Percentiles rank a stretch among this genome's conserved stretches.
These are phyloP conservation scores for Miichthys miiuy DNA, from an alignment of 2,797 vertebrate species.

Conservation along the genomic window DNA sequence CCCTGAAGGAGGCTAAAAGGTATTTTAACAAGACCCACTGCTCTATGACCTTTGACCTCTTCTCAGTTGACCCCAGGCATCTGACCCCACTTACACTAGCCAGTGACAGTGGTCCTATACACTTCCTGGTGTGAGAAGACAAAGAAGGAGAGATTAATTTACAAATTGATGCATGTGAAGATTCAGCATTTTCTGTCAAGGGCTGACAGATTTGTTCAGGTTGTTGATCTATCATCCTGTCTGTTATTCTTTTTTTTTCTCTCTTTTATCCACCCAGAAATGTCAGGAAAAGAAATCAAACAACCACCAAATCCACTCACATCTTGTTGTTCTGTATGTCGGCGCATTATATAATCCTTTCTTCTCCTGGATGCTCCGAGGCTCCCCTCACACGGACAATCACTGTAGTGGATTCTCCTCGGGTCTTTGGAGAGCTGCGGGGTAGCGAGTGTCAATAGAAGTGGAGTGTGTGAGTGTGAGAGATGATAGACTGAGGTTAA, in stretches of 20 bases:
- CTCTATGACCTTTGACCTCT: conserved; percentile 81
- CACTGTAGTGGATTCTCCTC: conserved; percentile 78
- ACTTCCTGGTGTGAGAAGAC: conserved; percentile 54
- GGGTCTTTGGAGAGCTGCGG: conserved; percentile 80
- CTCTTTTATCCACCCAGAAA: conserved; percentile 24
- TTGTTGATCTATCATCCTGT: conserved; percentile 18
- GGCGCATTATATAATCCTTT: conserved; percentile 68
- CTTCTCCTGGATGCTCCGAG: conserved; percentile 58
- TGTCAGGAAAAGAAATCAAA: conserved; percentile 33
- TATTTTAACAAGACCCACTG: conserved; percentile 87
- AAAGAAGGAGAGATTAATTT: conserved; percentile 53
- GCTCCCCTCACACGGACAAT: conserved; percentile 66
- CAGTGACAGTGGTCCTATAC: conserved; percentile 64
- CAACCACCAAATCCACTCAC: conserved; percentile 37
- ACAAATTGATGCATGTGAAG: conserved; percentile 53
- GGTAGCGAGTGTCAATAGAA: conserved; percentile 81
- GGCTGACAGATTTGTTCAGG: conserved; percentile 29
- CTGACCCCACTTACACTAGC: conserved; percentile 85
- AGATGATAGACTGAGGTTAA: conserved; percentile 87
- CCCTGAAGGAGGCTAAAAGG: conserved; percentile 86
- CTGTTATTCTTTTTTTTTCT: not conserved
- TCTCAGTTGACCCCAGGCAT: conserved; percentile 77
- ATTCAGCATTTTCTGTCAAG: conserved; percentile 41
- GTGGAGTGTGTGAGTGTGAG: conserved; percentile 79
- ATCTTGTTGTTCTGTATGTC: conserved; percentile 50